Evolutionary conservation across 2,113 vertebrate species (phyloP), one percentile per base, ranked within the genome.

Genomic region (Anguilla japonica): DNA sequence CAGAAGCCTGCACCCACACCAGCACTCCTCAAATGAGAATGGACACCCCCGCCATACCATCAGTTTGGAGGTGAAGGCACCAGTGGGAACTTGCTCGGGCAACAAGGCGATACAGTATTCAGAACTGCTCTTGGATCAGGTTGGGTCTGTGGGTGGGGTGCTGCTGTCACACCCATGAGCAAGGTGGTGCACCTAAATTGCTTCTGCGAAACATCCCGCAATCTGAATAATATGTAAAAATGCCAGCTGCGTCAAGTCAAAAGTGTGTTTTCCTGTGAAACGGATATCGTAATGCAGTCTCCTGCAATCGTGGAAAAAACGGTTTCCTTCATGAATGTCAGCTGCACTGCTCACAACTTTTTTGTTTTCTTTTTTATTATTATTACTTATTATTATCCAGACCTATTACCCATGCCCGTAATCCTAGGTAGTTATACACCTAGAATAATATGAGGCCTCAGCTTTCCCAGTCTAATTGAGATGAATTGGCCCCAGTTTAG

Each of bases 391-490:
- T 67, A 67, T 75, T 75, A n/a, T 34, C 26, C 71, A 34, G 26
- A 29, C 0, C 11, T 34, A 75, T 75, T 75, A 29, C 34, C 50
- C 71, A 75, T 75, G 71, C 11, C n/a, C 71, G 11, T 75, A n/a
- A 75, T 34, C 71, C n/a, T 75, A 26, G 6, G n/a, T 26, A 14
- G 26, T 75, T 34, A 75, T 26, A 34, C 71, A 34, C 26, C 71
- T 75, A 7, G 11, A 60, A 87, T 71, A 82, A 91, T 93, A 91
- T 91, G 91, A 78, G 86, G 80, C 79, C 41, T 79, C 5, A 26
- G 81, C 82, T 86, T 79, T 86, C 29, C n/a, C 29, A 39, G n/a
- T 15, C 53, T 29, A 83, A 26, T 57, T 79, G 60, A 88, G 87
- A 91, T 89, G 85, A 90, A 87, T 86, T 57, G 39, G 89, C 9